Conservation (phyloP, 2,888 invertebrate species). For the Acanthosepion esculentum region DNA sequence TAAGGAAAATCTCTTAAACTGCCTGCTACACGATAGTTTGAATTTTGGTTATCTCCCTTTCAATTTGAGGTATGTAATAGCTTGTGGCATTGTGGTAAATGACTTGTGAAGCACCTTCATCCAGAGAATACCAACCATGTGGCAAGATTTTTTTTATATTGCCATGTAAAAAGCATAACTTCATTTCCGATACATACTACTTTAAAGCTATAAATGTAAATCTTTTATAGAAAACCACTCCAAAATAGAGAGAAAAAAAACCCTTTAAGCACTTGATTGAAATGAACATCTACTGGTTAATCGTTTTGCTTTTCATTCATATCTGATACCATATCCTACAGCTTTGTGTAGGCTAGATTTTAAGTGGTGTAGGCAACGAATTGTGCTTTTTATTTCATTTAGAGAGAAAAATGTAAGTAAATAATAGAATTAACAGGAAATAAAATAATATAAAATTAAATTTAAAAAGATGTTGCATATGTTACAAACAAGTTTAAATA, state of each 20-base stretch:
- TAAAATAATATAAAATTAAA: too few species aligned
- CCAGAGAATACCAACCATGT: not conserved
- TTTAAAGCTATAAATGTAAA: slow-evolving; percentile 22
- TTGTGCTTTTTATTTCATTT: not conserved
- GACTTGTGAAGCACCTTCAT: not conserved
- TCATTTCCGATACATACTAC: slow-evolving; percentile 11
- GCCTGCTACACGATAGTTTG: not conserved
- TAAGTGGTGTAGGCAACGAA: not conserved
- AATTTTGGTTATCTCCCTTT: not conserved
- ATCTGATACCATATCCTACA: not conserved
- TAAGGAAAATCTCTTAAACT: not conserved
- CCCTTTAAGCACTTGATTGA: slow-evolving; percentile 1
- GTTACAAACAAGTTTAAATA: not conserved
- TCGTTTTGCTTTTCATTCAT: slow-evolving; percentile 15
- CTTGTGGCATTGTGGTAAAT: not conserved
- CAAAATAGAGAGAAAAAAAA: not conserved
- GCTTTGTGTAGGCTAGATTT: slow-evolving; percentile 22
- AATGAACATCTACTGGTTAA: not conserved
- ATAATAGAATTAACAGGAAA: too few species aligned
- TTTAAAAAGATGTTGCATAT: too few species aligned
- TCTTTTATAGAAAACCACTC: slow-evolving; percentile 3
- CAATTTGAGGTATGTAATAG: not conserved
- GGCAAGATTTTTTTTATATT: not conserved
- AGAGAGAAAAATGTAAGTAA: not conserved
- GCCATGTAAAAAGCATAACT: not conserved